phyloP scores from a whole-genome alignment of 2,113 vertebrate species.

The Ploceus nigricollis region DNA sequence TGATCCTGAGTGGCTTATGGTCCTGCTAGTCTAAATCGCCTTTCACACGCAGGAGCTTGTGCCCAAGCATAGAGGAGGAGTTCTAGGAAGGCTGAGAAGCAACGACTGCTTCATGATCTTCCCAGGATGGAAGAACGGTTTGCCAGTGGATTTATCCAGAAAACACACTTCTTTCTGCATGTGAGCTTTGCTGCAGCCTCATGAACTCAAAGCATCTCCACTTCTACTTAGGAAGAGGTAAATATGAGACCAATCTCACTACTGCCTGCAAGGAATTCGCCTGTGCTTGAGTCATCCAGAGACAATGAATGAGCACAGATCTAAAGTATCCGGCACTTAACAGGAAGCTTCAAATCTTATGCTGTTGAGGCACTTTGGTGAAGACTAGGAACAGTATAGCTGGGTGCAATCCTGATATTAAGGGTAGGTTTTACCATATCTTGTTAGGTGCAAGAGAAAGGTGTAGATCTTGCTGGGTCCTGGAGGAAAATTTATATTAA shows the following conservation, averaged over 20 bases:
- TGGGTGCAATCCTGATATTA: not conserved
- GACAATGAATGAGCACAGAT: not conserved
- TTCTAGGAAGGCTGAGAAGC: not conserved
- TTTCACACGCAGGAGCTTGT: not conserved
- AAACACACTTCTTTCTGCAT: not conserved
- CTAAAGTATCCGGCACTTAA: not conserved
- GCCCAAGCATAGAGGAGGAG: not conserved
- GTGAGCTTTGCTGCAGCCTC: not conserved
- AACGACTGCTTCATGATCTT: rapidly evolving
- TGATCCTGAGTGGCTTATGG: not conserved
- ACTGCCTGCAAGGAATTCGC: not conserved
- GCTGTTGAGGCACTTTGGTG: not conserved
- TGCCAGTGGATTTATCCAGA: not conserved
- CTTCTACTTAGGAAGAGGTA: not conserved
- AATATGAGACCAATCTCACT: not conserved
- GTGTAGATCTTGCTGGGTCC: not conserved
- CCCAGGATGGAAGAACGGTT: not conserved
- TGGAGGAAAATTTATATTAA: not conserved
- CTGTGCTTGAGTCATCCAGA: not conserved
- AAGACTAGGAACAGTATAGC: not conserved
- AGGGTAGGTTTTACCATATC: not conserved
- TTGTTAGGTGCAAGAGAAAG: not conserved
- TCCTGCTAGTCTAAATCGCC: not conserved
- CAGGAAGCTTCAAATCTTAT: not conserved
- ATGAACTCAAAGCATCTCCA: not conserved